A percentile compares a stretch with the other conserved stretches of the same genome.
Evolutionary conservation across 2,797 vertebrate species (phyloP).

Genomic region (Lindbergichthys nudifrons): DNA sequence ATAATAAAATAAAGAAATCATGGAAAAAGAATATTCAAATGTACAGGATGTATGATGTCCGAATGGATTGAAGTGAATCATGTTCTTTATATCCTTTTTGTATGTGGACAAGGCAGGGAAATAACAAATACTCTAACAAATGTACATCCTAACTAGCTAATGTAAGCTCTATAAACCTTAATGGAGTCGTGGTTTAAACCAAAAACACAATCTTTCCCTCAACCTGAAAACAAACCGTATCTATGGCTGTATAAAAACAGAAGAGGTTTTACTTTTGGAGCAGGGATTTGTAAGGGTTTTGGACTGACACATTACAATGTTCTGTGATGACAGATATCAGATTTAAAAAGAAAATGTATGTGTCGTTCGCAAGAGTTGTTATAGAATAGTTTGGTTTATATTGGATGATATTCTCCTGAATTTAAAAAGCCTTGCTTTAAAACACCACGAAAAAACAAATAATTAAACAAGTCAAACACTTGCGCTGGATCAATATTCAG

Average conservation of each 20-base stretch:
- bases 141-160: too few relatives aligned
- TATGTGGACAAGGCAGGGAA: too few relatives aligned
- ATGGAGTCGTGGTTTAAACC: background rate
- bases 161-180: too few relatives aligned
- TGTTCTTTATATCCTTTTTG: too few relatives aligned
- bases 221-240: background rate
- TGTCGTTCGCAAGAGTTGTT: background rate
- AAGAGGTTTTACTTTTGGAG: background rate
- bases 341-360: background rate
- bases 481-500: background rate
- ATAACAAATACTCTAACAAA: background rate
- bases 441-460: too few relatives aligned
- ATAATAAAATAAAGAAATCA: too few relatives aligned
- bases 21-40: background rate
- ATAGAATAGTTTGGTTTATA: too few relatives aligned
- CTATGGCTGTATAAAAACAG: background rate
- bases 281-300: background rate
- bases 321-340: background rate
- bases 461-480: too few relatives aligned
- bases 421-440: background rate
- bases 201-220: background rate
- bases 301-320: background rate
- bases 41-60: background rate
- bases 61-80: background rate
- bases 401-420: background rate